Base-by-base conservation (phyloP, 2,888 invertebrate genomes). In the Trichacis sp. region DNA sequence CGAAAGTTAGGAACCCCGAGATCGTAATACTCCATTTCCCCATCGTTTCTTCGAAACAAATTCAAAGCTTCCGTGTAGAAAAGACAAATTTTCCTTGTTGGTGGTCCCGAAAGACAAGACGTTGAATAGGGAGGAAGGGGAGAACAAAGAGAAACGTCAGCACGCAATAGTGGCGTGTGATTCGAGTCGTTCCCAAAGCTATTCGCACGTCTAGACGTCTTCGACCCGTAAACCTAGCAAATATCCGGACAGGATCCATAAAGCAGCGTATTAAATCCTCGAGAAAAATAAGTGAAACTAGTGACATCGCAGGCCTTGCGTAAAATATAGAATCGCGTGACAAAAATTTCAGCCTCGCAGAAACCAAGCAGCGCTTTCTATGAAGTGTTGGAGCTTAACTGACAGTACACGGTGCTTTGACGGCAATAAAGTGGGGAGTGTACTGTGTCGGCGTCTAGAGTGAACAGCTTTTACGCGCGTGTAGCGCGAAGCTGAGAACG, bases 371-470 rank as follows among this genome's bases (percentile, higher is more conserved):
- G 38, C 49, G 64, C 58, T 29, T 43, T 55, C 56, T 68, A 61
- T 58, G 64, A 72, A 72, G 70, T 68, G 70, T 64, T 64, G 54
- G 63, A 9, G 48, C 56, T 63, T 72, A 68, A 72, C 66, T 69
- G 66, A 69, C 68, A 68, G 68, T 55, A 63, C 69, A 68, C 63
- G 64, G 58, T 63, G 63, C 66, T 64, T 53, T 60, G 68, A 67
- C 56, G 70, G 66, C 57, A 62, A 61, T 70, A 69, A 71, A 73
- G 64, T 64, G 55, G 64, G 56, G 56, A 56, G 51, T 49, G 58
- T 63, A 59, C 58, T 46, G 52, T 43, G 20, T 52, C 47, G 64
- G 66, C 64, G 63, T 69, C 71, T 71, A 64, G 70, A 73, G 70
- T 70, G 63, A 66, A 68, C 69, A 60, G 64, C 51, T 55, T 45